Evolutionary conservation across 1,140 invertebrate genomes (phyloP), one percentile per base, ranked within the genome.

Genomic region (Sinonovacula constricta): DNA sequence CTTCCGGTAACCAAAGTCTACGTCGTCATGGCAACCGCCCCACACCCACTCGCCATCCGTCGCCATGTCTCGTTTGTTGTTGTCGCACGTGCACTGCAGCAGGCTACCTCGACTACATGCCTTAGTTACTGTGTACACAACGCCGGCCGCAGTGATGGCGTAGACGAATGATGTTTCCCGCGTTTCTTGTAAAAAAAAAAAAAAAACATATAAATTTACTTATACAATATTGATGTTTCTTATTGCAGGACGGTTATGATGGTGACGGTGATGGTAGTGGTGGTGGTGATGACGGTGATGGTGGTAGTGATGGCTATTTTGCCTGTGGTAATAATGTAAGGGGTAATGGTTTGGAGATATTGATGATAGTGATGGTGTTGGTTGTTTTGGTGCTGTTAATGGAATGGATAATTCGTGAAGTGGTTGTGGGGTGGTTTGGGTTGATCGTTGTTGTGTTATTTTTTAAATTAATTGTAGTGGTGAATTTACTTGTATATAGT

Each of bases 11-110:
- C 96, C 97, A 90, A 97, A 98, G 85, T 97, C 95, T 14, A 98
- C 93, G 91, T 98, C 97, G 89, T 98, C 97, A 0, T 96, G 96
- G 85, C 97, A 99, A 3, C 97, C 97, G n/a, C 96, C 97, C 97
- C 97, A 99, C 34, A 96, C 94, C 97, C 97, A 99, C 83, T 98
- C 96, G 26, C 93, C 93, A 75, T 96, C 94, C 2, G 97, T 92
- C 24, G 83, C 74, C 39, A 83, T 84, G 79, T 90, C 89, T 31
- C 88, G 80, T 56, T 80, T 63, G 63, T 83, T 83, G 57, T 86
- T 86, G 69, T 88, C 87, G 79, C 90, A 91, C 22, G 87, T 83
- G 69, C 90, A 91, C 70, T 90, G 89, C 12, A 87, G 59, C 7
- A 91, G 79, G 2, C 67, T 69, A 4, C 89, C 90, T 69, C 81